These are phyloP conservation scores for Drosophila kikkawai DNA, from an alignment of 1,140 invertebrate species.

Conservation along the genomic window DNA sequence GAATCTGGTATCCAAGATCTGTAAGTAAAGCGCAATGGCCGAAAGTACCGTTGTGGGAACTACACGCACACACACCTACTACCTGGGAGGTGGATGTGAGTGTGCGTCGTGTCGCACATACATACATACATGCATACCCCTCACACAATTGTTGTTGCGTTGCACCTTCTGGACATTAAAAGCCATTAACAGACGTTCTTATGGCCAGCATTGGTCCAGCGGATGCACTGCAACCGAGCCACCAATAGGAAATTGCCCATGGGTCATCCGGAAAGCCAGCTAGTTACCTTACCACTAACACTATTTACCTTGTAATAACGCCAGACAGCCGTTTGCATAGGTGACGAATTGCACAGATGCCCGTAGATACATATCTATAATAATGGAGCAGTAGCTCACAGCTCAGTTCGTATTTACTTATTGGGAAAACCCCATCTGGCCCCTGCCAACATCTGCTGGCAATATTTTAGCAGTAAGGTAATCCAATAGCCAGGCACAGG, in stretches of 20 bases:
- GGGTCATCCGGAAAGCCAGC: background rate
- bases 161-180: constrained; percentile 12
- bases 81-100: constrained; percentile 8
- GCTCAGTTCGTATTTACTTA: background rate
- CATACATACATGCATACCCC: background rate
- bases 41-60: constrained; percentile 56
- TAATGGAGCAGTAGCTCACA: background rate
- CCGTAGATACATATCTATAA: background rate
- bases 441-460: background rate
- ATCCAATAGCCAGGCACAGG: background rate
- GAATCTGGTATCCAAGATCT: constrained; percentile 70
- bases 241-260: background rate
- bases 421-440: background rate
- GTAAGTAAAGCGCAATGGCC: constrained; percentile 69
- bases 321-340: background rate
- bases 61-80: constrained; percentile 1
- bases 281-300: background rate
- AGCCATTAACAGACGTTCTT: constrained; percentile 6
- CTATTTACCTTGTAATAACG: constrained; percentile 2
- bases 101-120: constrained; percentile 19
- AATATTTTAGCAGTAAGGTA: background rate
- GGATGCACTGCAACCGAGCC: background rate
- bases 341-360: background rate
- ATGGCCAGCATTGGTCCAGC: background rate
- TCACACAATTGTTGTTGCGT: background rate